Base-by-base conservation (phyloP, 2,888 invertebrate genomes). In the Lathronympha strigana region DNA sequence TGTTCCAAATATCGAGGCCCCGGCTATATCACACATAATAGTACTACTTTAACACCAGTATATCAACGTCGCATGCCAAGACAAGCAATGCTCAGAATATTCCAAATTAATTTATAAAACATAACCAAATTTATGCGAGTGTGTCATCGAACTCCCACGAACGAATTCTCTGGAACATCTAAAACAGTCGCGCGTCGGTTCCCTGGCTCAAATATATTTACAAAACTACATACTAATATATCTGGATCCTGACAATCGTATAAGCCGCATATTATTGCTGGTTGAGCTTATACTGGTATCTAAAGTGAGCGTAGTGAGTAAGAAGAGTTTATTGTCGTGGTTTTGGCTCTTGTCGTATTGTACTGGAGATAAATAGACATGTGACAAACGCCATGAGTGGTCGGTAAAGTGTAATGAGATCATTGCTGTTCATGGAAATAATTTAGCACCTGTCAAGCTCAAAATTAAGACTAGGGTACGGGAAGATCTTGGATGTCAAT, bases 141-240 rank as follows among this genome's bases (percentile, higher is more conserved):
- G 63, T 63, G 63, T 63, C 63, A 63, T 58, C 57, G 57, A 33
- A 13, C 63, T 63, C 63, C 63, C 57, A 63, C 40, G 47, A 15
- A 4, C 11, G 53, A 53, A 53, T 28, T 11, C 31, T 63, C 63
- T 57, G 63, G 57, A 57, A 43, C 17, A 17, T 53, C 63, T 57
- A 63, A 58, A 63, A 57, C 50, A 23, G 57, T 57, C 57, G 19
- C 57, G 31, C 57, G 57, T 57, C n/a, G 55, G 54, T 36, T 28
- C 9, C 19, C 11, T 1, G 43, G 21, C n/a, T 13, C 40, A 31
- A 17, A 15, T 8, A 13, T 9, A 21, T 45, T 45, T 47, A 23
- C 23, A n/a, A 23, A 25, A 47, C 21, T 17, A 9, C 33, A 19
- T 13, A 19, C 45, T 45, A 13, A 13, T 11, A 45, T 45, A 45